Percentiles rank a stretch among this genome's conserved stretches.
Evolutionary conservation across 2,888 invertebrate species (phyloP).

Genomic region (Drosophila dives): DNA sequence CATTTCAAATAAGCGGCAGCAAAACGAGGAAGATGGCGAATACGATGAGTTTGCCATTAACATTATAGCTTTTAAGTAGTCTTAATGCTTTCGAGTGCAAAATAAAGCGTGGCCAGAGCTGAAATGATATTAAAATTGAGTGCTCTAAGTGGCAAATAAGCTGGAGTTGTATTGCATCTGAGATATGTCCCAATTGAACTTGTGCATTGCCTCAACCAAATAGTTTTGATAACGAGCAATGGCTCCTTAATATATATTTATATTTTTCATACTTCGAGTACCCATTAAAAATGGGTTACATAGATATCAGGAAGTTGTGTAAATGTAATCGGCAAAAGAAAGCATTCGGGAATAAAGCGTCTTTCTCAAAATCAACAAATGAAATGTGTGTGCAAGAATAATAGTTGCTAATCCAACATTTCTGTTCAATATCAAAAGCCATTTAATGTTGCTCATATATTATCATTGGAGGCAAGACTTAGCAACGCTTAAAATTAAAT

Average conservation of each 20-base stretch:
- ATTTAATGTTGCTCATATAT: not conserved
- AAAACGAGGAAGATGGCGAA: not conserved
- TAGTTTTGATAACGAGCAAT: not conserved
- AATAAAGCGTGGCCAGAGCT: conserved; percentile 12
- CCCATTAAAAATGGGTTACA: not conserved
- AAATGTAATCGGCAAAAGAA: not conserved
- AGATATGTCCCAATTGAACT: not conserved
- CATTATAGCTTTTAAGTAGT: conserved; percentile 42
- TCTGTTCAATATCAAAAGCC: not conserved
- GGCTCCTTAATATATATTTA: not conserved
- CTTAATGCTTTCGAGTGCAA: conserved; percentile 40
- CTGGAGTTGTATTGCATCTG: not conserved
- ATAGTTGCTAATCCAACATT: not conserved
- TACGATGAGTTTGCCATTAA: conserved; percentile 39
- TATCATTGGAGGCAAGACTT: not conserved
- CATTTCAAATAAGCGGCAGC: conserved; percentile 22
- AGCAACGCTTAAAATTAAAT: not conserved
- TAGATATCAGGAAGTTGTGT: not conserved
- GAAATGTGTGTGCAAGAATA: not conserved
- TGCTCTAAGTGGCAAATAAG: conserved; percentile 7
- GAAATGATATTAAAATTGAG: conserved; percentile 23
- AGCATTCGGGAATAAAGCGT: not conserved
- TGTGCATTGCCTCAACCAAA: not conserved
- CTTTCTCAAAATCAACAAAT: not conserved
- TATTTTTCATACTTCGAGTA: not conserved